Evolutionary conservation across 2,797 vertebrate genomes (phyloP).

Genomic region (Acanthornis magna): DNA sequence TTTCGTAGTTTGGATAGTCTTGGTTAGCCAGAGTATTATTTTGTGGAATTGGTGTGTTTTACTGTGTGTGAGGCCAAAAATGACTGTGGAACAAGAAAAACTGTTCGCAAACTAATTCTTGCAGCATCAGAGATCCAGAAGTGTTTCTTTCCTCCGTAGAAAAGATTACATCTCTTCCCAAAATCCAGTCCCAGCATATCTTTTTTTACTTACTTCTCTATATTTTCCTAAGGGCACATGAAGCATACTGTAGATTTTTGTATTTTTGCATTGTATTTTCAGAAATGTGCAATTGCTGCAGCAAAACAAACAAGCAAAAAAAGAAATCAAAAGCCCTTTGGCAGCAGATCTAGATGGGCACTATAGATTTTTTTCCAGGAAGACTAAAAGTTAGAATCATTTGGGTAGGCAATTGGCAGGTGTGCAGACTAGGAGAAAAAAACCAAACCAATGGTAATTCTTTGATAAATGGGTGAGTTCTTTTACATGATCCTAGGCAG

Average conservation of each 20-base stretch:
- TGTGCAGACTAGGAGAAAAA: background rate
- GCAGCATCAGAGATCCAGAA: background rate
- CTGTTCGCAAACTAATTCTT: background rate
- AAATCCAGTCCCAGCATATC: background rate
- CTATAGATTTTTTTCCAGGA: background rate
- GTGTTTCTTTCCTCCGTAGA: background rate
- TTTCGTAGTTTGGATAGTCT: background rate
- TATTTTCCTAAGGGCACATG: background rate
- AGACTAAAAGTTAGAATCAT: background rate
- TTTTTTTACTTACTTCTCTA: background rate
- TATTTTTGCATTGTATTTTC: background rate
- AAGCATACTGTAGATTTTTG: background rate
- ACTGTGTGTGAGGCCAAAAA: background rate
- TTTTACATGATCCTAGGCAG: background rate
- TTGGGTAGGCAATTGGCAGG: background rate
- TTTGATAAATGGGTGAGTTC: background rate
- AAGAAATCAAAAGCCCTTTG: background rate
- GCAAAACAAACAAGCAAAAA: background rate
- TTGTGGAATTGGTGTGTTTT: background rate
- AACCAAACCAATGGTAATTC: background rate
- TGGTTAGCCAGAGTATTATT: background rate
- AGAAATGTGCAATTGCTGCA: background rate
- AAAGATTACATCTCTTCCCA: background rate
- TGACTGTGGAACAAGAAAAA: background rate
- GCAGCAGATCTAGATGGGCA: background rate